Conservation (phyloP, 1,140 invertebrate genomes). For the Papilio polytes region DNA sequence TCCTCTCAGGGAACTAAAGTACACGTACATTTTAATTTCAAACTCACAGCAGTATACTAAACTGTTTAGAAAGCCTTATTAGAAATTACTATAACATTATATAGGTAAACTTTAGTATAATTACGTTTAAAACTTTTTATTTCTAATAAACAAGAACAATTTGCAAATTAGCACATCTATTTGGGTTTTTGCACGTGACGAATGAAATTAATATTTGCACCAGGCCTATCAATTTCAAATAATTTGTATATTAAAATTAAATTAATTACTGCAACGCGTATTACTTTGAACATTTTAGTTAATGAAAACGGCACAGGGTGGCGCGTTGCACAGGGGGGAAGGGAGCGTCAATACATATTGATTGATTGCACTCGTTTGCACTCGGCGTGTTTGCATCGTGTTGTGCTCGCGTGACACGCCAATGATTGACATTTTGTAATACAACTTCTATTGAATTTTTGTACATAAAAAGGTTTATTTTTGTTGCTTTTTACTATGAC, state of each 20-base stretch:
- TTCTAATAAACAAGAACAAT: background rate
- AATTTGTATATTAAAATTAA: background rate
- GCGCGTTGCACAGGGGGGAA: background rate
- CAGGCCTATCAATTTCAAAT: too few species aligned
- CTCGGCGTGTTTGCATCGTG: constrained; percentile 6
- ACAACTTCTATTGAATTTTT: background rate
- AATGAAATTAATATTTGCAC: too few species aligned
- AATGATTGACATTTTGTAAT: background rate
- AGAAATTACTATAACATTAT: background rate
- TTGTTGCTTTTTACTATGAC: background rate
- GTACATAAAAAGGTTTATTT: background rate
- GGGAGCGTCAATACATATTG: constrained; percentile 5
- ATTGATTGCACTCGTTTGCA: constrained; percentile 4
- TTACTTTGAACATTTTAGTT: background rate
- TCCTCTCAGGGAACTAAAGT: background rate
- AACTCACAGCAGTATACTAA: constrained; percentile 16
- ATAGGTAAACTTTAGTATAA: background rate
- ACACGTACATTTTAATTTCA: constrained; percentile 14
- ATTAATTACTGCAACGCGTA: background rate
- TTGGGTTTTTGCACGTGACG: too few species aligned
- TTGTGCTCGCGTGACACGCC: background rate
- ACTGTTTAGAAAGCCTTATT: constrained; percentile 3
- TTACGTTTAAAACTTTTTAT: background rate
- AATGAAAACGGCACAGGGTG: background rate
- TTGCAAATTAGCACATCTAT: background rate